Conservation (phyloP, 2,113 vertebrate genomes). For the Arothron firmamentum region DNA sequence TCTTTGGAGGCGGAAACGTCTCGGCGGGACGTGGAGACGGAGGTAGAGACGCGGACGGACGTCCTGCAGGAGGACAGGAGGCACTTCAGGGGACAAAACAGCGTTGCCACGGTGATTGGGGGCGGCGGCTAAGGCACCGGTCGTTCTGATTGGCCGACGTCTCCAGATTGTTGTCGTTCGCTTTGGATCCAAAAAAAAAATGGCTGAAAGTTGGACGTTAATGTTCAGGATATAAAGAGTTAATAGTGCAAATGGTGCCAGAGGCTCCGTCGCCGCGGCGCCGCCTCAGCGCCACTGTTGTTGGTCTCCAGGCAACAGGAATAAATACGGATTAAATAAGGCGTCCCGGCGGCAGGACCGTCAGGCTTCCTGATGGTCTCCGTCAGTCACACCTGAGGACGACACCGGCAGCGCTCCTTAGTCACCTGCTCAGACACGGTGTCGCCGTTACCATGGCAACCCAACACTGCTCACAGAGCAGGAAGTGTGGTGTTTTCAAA, state of each 20-base stretch:
- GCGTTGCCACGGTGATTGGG: constrained; percentile 8
- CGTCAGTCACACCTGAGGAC: too few species aligned
- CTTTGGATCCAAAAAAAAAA: neutral
- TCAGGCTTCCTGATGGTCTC: too few species aligned
- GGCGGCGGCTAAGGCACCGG: constrained; percentile 50
- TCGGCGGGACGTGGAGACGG: neutral
- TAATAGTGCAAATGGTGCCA: constrained; percentile 73
- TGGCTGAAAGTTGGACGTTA: too few species aligned
- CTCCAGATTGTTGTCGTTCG: neutral
- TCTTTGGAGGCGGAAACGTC: neutral
- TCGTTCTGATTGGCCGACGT: constrained; percentile 33
- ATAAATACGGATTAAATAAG: neutral
- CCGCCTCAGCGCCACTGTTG: constrained; percentile 8
- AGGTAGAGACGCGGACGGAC: neutral
- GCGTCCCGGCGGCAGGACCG: too few species aligned
- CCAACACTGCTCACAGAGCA: too few species aligned
- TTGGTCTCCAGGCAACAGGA: constrained; percentile 37
- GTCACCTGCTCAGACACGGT: too few species aligned
- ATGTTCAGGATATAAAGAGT: constrained; percentile 18
- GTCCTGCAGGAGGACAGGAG: neutral
- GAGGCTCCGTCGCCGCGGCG: constrained; percentile 39
- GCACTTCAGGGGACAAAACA: neutral
- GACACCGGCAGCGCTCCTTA: too few species aligned
- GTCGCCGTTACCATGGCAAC: too few species aligned
- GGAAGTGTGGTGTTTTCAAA: too few species aligned